Conservation (phyloP, 1,140 invertebrate genomes). For the Acromyrmex heyeri region DNA sequence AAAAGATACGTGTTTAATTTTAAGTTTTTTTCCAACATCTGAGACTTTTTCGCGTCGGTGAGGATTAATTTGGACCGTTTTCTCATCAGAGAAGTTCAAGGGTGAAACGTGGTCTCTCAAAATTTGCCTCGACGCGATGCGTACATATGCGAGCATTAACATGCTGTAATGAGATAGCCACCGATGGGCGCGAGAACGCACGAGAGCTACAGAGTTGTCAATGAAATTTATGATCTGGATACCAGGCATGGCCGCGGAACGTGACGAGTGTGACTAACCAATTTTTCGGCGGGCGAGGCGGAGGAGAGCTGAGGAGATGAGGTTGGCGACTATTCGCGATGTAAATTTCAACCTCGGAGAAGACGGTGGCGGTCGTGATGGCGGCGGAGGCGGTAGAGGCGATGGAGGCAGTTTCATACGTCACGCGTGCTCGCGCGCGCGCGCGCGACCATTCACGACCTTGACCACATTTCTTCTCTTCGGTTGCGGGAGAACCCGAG, state of each 20-base stretch:
- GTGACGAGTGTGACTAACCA: slow-evolving; percentile 76
- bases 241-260: slow-evolving; percentile 59
- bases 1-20: not conserved
- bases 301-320: slow-evolving; percentile 58
- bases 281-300: slow-evolving; percentile 68
- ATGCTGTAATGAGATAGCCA: slow-evolving; percentile 7
- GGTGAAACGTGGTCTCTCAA: slow-evolving; percentile 31
- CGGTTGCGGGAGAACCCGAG: slow-evolving; percentile 52
- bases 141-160: slow-evolving; percentile 32
- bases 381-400: slow-evolving; percentile 1
- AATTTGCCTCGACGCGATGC: not conserved
- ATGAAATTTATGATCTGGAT: slow-evolving; percentile 77
- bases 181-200: not conserved
- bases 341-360: slow-evolving; percentile 73
- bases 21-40: not conserved
- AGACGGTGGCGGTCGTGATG: slow-evolving; percentile 21
- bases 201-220: slow-evolving; percentile 57
- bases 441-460: slow-evolving; percentile 62
- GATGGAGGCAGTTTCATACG: slow-evolving; percentile 62
- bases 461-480: slow-evolving; percentile 75
- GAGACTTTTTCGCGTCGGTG: not conserved
- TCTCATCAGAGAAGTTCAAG: slow-evolving; percentile 12
- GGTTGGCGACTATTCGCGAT: slow-evolving; percentile 69
- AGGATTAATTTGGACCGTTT: not conserved
- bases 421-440: slow-evolving; percentile 56